A percentile compares a stretch with the other conserved stretches of the same genome.
Evolutionary conservation across 1,140 invertebrate species (phyloP).

Genomic region (Bombus haemorrhoidalis): DNA sequence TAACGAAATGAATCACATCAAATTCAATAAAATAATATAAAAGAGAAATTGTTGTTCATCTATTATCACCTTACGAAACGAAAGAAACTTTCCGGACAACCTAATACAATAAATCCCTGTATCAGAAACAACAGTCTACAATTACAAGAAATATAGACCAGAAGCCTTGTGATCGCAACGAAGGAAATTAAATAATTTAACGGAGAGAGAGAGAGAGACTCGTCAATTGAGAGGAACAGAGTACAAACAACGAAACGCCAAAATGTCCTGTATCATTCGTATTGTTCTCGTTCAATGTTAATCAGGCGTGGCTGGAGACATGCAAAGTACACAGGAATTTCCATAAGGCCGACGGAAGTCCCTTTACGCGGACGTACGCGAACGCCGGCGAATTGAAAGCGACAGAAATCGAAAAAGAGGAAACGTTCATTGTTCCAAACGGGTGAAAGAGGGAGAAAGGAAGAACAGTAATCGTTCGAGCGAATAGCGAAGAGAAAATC

Average conservation of each 20-base stretch:
- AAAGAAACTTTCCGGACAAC: too few relatives aligned
- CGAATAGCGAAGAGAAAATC: slow-evolving; percentile 42
- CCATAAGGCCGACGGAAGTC: slow-evolving; percentile 29
- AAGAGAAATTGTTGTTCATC: too few relatives aligned
- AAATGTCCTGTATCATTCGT: slow-evolving; percentile 12
- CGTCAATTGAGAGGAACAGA: slow-evolving; percentile 15
- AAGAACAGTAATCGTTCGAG: slow-evolving; percentile 16
- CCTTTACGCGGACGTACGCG: background rate
- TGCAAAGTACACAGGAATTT: slow-evolving; percentile 2
- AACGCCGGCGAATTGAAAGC: slow-evolving; percentile 15
- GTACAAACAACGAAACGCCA: slow-evolving; percentile 17
- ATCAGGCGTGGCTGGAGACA: slow-evolving; percentile 33
- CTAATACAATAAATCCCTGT: too few relatives aligned
- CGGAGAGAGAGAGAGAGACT: too few relatives aligned
- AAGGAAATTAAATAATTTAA: slow-evolving; percentile 12
- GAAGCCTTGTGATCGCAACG: too few relatives aligned
- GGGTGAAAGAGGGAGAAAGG: background rate
- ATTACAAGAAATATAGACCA: too few relatives aligned
- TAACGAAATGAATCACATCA: too few relatives aligned
- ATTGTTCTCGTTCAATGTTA: slow-evolving; percentile 46
- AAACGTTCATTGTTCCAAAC: slow-evolving; percentile 24
- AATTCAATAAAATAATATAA: too few relatives aligned
- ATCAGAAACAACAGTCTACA: too few relatives aligned
- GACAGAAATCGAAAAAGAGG: slow-evolving; percentile 43
- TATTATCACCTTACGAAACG: too few relatives aligned